Conservation (phyloP, 2,888 invertebrate genomes). For the Nomada lathburiana region DNA sequence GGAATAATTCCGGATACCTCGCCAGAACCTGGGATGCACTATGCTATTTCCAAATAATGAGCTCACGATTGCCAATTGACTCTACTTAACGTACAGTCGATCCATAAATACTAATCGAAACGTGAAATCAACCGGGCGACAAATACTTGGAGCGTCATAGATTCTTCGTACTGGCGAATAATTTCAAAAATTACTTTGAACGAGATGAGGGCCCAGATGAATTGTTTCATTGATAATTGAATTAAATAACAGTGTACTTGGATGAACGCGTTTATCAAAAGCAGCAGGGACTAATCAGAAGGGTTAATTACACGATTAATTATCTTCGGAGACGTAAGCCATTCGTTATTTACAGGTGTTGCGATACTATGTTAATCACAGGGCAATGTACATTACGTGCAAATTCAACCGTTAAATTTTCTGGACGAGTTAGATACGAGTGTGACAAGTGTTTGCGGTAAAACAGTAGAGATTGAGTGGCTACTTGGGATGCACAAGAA, state of each 20-base stretch:
- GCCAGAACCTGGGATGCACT: not conserved
- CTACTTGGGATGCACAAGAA: slow-evolving; percentile 32
- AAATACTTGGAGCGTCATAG: no score
- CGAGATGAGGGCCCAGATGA: not conserved
- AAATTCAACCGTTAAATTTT: not conserved
- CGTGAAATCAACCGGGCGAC: no score
- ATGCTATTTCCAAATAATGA: slow-evolving; percentile 2
- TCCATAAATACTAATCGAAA: no score
- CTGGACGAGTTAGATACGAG: slow-evolving; percentile 12
- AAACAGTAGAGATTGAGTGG: slow-evolving; percentile 37
- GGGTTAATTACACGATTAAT: slow-evolving; percentile 6
- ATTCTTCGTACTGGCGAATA: not conserved
- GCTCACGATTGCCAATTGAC: slow-evolving; percentile 7
- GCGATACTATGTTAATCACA: slow-evolving; percentile 4
- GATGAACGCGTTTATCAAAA: not conserved
- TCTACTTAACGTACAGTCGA: no score
- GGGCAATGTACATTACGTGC: not conserved
- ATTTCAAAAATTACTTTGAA: no score
- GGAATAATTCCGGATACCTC: slow-evolving; percentile 3
- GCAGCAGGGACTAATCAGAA: not conserved
- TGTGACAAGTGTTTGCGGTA: slow-evolving; percentile 15
- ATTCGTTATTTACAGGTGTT: slow-evolving; percentile 9
- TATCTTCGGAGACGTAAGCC: slow-evolving; percentile 14
- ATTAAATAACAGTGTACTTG: slow-evolving; percentile 9
- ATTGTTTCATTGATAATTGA: slow-evolving; percentile 21